phyloP scores from a whole-genome alignment of 2,888 invertebrate species.

The Rhopalosiphum nymphaeae region DNA sequence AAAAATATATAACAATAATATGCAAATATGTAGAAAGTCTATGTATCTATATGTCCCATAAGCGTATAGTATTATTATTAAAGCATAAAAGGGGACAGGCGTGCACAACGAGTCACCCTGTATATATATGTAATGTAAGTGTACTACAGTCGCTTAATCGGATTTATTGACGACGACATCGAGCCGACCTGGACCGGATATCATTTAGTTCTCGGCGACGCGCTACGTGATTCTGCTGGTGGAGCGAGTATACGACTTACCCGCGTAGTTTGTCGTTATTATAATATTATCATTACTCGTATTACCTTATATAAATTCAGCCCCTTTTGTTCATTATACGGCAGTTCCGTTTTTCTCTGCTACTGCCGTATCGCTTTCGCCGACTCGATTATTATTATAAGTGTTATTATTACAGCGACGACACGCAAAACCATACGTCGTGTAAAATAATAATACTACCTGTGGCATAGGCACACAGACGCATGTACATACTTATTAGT shows the following conservation, averaged over 20 bases:
- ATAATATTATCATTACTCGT: conserved; percentile 36
- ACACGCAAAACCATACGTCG: conserved; percentile 12
- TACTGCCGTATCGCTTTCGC: conserved; percentile 35
- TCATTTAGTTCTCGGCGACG: conserved; percentile 8
- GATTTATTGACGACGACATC: conserved; percentile 36
- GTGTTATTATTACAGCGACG: neutral
- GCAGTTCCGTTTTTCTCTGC: neutral
- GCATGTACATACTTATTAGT: neutral
- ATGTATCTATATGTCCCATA: neutral
- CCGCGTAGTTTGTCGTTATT: neutral
- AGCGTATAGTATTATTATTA: neutral
- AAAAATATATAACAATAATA: neutral
- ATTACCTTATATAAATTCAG: conserved; percentile 15
- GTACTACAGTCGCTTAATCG: conserved; percentile 19
- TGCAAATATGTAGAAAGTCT: neutral
- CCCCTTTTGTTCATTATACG: conserved; percentile 58
- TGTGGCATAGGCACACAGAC: neutral
- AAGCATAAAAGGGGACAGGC: neutral
- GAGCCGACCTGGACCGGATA: conserved; percentile 26
- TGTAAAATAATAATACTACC: conserved; percentile 5
- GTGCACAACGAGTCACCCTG: neutral
- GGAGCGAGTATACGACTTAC: neutral
- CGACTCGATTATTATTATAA: conserved; percentile 42
- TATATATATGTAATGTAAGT: neutral
- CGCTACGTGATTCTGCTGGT: neutral